These are phyloP conservation scores for Alca torda DNA, from an alignment of 2,797 vertebrate genomes.

Conservation along the genomic window DNA sequence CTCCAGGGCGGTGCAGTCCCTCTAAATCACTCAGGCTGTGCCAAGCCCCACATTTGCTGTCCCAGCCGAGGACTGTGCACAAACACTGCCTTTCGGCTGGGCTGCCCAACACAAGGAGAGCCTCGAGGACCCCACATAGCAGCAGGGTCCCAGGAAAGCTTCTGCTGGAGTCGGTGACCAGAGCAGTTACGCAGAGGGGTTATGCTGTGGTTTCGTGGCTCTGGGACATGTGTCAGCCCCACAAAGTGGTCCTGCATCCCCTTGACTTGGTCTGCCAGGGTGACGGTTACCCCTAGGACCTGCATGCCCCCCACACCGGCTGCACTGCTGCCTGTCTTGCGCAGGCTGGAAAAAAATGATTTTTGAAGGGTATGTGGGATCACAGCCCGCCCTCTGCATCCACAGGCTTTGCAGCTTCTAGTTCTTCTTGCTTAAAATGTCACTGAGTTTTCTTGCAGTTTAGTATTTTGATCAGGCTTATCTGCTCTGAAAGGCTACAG, in stretches of 20 bases:
- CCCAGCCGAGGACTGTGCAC: neutral
- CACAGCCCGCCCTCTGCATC: neutral
- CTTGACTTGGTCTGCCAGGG: neutral
- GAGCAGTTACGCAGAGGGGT: neutral
- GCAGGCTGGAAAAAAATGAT: neutral
- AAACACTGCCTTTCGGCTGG: neutral
- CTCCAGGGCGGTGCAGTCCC: accelerated
- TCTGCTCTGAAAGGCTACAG: neutral
- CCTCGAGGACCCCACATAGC: neutral
- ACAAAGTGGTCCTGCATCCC: neutral
- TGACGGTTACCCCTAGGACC: too few relatives aligned
- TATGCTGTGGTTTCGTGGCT: accelerated
- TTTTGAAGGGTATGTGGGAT: neutral
- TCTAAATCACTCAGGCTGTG: neutral
- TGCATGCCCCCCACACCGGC: accelerated
- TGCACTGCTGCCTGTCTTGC: neutral
- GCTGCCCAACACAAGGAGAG: accelerated
- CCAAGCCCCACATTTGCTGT: neutral
- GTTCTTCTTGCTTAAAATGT: neutral
- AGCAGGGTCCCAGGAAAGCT: neutral
- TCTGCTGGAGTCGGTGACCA: neutral
- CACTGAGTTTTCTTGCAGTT: neutral
- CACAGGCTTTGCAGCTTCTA: neutral
- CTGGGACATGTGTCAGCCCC: neutral
- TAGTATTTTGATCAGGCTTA: neutral